Percentiles rank a stretch among this genome's conserved stretches.
phyloP scores from a whole-genome alignment of 2,113 vertebrate species.

The Tragelaphus strepsiceros region DNA sequence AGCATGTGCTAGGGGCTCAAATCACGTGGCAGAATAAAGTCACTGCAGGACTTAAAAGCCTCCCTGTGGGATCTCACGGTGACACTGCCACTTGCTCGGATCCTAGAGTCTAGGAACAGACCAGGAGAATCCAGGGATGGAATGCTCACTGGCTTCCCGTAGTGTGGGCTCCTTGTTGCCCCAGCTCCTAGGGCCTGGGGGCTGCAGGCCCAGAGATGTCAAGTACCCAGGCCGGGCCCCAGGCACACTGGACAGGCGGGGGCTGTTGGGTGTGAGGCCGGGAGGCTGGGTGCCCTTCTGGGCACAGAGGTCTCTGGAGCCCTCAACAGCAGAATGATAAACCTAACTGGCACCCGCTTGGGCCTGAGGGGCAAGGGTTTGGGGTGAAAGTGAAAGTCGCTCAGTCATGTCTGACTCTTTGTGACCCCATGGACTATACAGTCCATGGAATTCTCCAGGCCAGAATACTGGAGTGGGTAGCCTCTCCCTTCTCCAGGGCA shows the following conservation, averaged over 20 bases:
- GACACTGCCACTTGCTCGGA: accelerated
- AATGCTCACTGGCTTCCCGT: accelerated
- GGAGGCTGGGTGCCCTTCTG: neutral
- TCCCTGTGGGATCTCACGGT: neutral
- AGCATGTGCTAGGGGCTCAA: neutral
- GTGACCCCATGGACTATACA: too few relatives aligned
- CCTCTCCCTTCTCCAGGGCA: neutral
- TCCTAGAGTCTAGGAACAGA: neutral
- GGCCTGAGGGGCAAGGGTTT: neutral
- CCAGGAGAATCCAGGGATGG: neutral
- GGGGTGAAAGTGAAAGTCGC: neutral
- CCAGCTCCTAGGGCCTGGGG: neutral
- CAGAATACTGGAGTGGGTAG: neutral
- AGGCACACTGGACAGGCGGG: neutral
- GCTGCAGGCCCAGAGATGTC: neutral
- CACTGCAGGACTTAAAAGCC: accelerated
- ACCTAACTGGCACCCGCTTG: neutral
- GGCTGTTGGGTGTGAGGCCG: neutral
- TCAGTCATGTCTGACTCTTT: neutral
- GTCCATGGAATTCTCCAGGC: neutral
- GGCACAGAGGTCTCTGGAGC: neutral
- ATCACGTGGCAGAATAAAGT: neutral
- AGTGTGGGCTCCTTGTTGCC: neutral
- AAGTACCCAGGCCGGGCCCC: accelerated
- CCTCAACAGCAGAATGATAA: neutral